Evolutionary conservation across 2,113 vertebrate genomes (phyloP).

Genomic region (Rhabdomys dilectus): DNA sequence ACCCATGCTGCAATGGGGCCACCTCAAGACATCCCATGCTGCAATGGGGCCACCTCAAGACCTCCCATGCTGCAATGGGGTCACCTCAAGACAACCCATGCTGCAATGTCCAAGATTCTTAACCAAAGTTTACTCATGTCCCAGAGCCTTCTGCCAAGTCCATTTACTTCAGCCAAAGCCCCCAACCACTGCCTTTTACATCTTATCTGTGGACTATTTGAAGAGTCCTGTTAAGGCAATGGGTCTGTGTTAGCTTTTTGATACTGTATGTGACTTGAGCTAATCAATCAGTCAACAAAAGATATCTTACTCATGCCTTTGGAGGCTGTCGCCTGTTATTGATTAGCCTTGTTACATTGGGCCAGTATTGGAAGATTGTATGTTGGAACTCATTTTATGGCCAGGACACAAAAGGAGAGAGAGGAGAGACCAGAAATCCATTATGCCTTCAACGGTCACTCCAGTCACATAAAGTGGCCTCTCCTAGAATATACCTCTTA

Average conservation of each 20-base stretch:
- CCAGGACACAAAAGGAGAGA: not conserved
- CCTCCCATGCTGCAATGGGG: too few relatives aligned
- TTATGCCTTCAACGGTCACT: not conserved
- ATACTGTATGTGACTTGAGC: not conserved
- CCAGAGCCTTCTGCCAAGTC: not conserved
- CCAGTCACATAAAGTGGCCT: not conserved
- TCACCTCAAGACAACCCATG: not conserved
- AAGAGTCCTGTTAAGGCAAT: not conserved
- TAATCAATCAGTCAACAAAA: not conserved
- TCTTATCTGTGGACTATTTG: not conserved
- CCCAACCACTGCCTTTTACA: not conserved
- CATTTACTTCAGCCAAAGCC: not conserved
- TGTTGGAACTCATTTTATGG: not conserved
- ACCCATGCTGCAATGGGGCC: too few relatives aligned
- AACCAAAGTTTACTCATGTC: not conserved
- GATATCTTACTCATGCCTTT: not conserved
- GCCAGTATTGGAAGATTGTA: too few relatives aligned
- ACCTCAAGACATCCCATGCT: too few relatives aligned
- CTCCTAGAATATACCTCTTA: not conserved
- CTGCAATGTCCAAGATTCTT: not conserved
- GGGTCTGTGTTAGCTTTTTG: not conserved
- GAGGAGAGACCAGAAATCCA: not conserved
- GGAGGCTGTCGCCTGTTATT: not conserved
- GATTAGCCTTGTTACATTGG: not conserved
- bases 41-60: too few relatives aligned